A percentile compares a stretch with the other conserved stretches of the same genome.
Conservation (phyloP, 2,888 invertebrate genomes). For the Thyatira batis region DNA sequence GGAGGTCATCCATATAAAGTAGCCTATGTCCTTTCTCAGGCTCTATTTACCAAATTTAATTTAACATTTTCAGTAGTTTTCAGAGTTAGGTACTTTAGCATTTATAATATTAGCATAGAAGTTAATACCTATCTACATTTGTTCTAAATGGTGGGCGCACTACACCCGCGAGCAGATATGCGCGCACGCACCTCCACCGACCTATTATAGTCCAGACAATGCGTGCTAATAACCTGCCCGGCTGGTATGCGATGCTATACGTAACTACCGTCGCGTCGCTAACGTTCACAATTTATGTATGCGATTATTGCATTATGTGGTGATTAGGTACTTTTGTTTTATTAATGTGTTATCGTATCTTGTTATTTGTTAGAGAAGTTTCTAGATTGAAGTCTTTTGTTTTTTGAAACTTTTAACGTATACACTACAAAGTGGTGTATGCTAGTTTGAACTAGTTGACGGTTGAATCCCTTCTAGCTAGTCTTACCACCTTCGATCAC, state of each 20-base stretch:
- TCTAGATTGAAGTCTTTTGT: not conserved
- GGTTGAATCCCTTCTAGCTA: too few species aligned
- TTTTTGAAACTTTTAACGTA: too few species aligned
- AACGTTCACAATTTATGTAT: slow-evolving; percentile 1
- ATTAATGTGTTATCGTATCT: not conserved
- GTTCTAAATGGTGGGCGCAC: slow-evolving; percentile 9
- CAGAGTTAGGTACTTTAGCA: too few species aligned
- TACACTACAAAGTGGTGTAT: too few species aligned
- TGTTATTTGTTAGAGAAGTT: not conserved
- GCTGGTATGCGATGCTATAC: slow-evolving; percentile 40
- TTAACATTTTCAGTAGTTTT: too few species aligned
- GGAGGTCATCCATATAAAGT: too few species aligned
- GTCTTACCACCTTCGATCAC: too few species aligned
- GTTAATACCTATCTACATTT: too few species aligned
- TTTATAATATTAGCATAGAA: too few species aligned
- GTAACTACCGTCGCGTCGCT: not conserved
- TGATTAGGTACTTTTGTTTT: slow-evolving; percentile 6
- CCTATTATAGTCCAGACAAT: slow-evolving; percentile 69
- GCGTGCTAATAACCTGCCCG: slow-evolving; percentile 70
- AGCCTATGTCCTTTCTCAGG: too few species aligned
- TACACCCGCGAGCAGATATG: slow-evolving; percentile 23
- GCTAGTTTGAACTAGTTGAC: too few species aligned
- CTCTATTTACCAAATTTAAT: too few species aligned
- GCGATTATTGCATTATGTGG: slow-evolving; percentile 4
- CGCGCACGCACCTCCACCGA: slow-evolving; percentile 50